Evolutionary conservation across 2,888 invertebrate species (phyloP).

Genomic region (Machimus rusticus): DNA sequence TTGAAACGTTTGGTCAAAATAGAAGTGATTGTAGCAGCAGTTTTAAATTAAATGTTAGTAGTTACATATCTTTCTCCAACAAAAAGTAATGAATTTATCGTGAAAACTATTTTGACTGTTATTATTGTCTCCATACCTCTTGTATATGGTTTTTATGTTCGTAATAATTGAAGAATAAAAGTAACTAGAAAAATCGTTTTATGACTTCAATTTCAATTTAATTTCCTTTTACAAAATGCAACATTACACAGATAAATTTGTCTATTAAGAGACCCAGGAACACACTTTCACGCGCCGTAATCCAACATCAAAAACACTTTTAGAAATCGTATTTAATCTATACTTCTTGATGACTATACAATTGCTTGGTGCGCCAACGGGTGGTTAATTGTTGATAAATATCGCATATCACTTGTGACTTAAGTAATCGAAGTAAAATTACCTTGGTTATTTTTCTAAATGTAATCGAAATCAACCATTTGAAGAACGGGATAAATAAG

Average conservation of each 20-base stretch:
- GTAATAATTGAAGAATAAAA: not conserved
- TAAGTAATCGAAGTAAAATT: not conserved
- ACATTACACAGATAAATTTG: not conserved
- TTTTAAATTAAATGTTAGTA: not conserved
- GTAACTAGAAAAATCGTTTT: not conserved
- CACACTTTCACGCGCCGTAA: not conserved
- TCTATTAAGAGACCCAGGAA: not conserved
- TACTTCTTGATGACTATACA: not conserved
- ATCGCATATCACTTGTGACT: not conserved
- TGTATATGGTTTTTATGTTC: not conserved
- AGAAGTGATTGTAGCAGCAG: not conserved
- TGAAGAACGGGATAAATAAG: not conserved
- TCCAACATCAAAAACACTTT: not conserved
- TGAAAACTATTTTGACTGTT: not conserved
- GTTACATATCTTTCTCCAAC: not conserved
- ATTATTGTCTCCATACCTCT: not conserved
- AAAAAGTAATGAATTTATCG: not conserved
- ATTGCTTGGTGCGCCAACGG: not conserved
- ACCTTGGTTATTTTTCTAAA: not conserved
- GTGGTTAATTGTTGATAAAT: not conserved
- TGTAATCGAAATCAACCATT: not conserved
- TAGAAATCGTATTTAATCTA: not conserved
- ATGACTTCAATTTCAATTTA: not conserved
- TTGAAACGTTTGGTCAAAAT: not conserved
- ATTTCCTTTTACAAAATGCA: not conserved